Base-by-base conservation (phyloP, 2,797 vertebrate genomes). In the Rhadinocentrus ornatus region DNA sequence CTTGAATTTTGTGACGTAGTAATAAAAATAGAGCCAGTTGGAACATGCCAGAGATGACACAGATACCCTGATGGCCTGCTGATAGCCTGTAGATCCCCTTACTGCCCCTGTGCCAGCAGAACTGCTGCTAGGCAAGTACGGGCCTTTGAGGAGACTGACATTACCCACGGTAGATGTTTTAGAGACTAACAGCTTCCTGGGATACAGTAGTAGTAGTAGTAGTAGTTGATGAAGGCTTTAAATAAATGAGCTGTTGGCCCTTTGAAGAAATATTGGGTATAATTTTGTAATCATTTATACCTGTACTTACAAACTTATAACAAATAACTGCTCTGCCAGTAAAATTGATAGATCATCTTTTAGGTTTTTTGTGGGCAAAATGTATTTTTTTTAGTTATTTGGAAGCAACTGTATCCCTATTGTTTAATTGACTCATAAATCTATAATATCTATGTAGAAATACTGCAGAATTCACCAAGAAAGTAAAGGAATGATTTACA, bases 31-130 rank as follows among this genome's bases (percentile, higher is more conserved):
- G 69, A 86, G 79, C 71, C 75, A 74, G 80, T 60, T 80, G 88
- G 90, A 86, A 89, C 89, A 91, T 93, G 89, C 89, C 89, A 74
- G 78, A 91, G 87, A 92, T 92, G 88, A 86, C 85, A 91, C 77
- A 77, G 88, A 92, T 91, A 89, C 79, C 60, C 77, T 34, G 89
- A 91, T 89, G 86, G 82, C 80, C 86, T 73, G 83, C 66, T 89
- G 90, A 89, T 92, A 86, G 86, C 82, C 78, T 67, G 67, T 35
- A 66, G 86, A 91, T 91, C 89, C 83, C 84, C 76, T 92, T 89
- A 88, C 91, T 75, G 83, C 83, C 76, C 59, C 69, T 0, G 59
- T 86, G 89, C 86, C 89, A 89, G 65, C 77, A 68, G 82, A 62
- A 66, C 72, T 31, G 57, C 73, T 75, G 67, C 29, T 13, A 58